Conservation (phyloP, 2,888 invertebrate species). For the Spisula solida region DNA sequence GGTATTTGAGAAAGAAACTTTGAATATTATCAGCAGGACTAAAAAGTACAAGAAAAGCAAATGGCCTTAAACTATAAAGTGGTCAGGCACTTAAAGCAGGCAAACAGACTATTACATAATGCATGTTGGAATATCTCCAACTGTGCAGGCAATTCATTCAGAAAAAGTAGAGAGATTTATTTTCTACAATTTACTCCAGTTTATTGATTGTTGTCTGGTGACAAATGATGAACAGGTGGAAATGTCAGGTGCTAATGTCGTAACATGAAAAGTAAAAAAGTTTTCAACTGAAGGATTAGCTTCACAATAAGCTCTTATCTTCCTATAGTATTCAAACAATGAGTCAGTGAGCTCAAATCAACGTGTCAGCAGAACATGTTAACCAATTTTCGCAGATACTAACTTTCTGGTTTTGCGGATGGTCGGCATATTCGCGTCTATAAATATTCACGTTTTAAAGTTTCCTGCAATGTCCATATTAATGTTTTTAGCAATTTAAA, state of each 20-base stretch:
- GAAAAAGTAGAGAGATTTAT: background rate
- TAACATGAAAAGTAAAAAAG: background rate
- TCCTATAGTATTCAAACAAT: background rate
- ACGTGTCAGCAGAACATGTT: background rate
- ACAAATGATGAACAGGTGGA: background rate
- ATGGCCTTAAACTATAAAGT: too few species aligned
- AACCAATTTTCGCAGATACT: too few species aligned
- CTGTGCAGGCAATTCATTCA: background rate
- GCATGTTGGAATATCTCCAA: background rate
- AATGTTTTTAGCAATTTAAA: too few species aligned
- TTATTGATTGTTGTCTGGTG: background rate
- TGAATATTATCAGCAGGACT: too few species aligned
- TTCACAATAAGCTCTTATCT: background rate
- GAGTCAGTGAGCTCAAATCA: constrained; percentile 12
- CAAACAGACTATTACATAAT: background rate
- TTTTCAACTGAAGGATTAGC: background rate
- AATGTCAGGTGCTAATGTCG: background rate
- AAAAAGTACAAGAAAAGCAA: too few species aligned
- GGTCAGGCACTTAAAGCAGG: too few species aligned
- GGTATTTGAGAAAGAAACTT: too few species aligned
- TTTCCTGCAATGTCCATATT: too few species aligned
- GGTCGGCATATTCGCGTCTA: too few species aligned
- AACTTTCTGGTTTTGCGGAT: too few species aligned
- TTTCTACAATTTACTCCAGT: background rate
- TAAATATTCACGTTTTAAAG: too few species aligned